Conservation (phyloP, 2,888 invertebrate species). For the Drosophila birchii region DNA sequence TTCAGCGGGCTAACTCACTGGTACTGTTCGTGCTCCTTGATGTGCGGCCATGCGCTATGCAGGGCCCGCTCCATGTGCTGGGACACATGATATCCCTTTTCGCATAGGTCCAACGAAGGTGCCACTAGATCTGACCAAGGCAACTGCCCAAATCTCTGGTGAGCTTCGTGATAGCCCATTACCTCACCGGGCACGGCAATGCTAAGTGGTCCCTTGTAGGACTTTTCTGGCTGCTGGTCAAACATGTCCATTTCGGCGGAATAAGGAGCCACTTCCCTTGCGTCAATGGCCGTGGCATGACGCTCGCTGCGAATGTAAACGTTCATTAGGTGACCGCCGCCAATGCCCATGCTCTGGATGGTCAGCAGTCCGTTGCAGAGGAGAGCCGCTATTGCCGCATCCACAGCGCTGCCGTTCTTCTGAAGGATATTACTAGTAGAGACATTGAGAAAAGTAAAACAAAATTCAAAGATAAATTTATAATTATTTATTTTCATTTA, state of each 20-base stretch:
- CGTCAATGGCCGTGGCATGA: conserved; percentile 89
- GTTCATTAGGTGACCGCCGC: conserved; percentile 93
- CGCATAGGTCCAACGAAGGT: conserved; percentile 88
- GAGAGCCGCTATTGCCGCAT: conserved; percentile 92
- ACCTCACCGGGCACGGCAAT: conserved; percentile 94
- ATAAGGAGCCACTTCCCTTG: conserved; percentile 91
- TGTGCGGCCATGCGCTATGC: conserved; percentile 69
- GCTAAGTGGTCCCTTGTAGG: conserved; percentile 87
- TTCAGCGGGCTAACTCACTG: conserved; percentile 85
- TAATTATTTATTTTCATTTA: too few species aligned
- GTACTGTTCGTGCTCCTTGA: conserved; percentile 68
- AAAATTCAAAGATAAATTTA: too few species aligned
- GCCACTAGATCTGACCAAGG: conserved; percentile 90
- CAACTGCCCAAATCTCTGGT: conserved; percentile 90
- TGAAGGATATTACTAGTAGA: conserved; percentile 76
- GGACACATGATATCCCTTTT: conserved; percentile 88
- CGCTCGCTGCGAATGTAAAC: conserved; percentile 88
- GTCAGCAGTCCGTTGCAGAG: conserved; percentile 93
- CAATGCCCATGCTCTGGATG: conserved; percentile 91
- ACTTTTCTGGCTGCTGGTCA: conserved; percentile 51
- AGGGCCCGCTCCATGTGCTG: conserved; percentile 86
- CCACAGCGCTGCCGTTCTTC: conserved; percentile 90
- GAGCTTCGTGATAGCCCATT: conserved; percentile 91
- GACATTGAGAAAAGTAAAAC: too few species aligned
- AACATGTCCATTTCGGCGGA: conserved; percentile 85